These are phyloP conservation scores for Lytechinus pictus DNA, from an alignment of 35 echinoderm and acorn worm species.

Conservation along the genomic window DNA sequence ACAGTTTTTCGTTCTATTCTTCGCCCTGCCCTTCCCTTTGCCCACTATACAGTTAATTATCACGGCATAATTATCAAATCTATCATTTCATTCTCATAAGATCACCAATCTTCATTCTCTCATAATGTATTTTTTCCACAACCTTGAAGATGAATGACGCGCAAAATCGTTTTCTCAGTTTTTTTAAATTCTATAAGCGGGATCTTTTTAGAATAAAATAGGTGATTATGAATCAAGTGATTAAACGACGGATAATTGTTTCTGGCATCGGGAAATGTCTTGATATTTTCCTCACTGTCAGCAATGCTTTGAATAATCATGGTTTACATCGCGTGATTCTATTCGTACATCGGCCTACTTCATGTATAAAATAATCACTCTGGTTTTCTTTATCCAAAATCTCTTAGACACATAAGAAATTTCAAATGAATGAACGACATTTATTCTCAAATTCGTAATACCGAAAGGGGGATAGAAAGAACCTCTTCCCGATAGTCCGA, in stretches of 20 bases:
- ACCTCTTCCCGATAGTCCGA: not conserved
- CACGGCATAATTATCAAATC: no score
- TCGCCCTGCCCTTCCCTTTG: no score
- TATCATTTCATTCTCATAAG: not conserved
- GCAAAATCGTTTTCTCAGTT: not conserved
- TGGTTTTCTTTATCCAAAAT: not conserved
- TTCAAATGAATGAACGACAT: no score
- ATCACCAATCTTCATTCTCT: not conserved
- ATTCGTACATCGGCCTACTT: not conserved
- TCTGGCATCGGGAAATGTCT: not conserved
- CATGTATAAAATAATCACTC: not conserved
- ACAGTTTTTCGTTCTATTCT: no score
- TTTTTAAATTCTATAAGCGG: not conserved
- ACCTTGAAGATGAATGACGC: not conserved
- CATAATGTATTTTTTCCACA: not conserved
- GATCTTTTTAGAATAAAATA: not conserved
- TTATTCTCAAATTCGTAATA: no score
- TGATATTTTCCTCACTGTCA: not conserved
- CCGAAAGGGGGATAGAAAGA: not conserved
- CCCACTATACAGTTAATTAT: no score
- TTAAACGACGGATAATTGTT: not conserved
- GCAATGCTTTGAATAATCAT: not conserved
- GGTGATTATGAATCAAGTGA: not conserved
- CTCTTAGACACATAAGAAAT: not conserved
- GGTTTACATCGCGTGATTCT: not conserved